phyloP scores from a whole-genome alignment of 2,113 vertebrate species.

The Platysternon megacephalum region DNA sequence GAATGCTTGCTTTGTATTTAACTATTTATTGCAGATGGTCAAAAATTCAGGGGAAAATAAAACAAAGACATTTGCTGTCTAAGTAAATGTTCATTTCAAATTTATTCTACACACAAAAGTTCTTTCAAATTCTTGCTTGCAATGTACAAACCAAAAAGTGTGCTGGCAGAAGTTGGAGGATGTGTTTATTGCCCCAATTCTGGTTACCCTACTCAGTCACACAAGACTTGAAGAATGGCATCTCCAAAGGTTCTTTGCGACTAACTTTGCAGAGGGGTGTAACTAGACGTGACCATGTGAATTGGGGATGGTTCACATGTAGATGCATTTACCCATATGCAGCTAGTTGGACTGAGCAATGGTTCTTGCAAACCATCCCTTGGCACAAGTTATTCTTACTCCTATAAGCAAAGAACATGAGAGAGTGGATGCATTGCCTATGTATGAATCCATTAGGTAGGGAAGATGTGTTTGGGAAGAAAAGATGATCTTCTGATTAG shows the following conservation, averaged over 20 bases:
- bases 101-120: background rate
- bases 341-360: background rate
- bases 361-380: background rate
- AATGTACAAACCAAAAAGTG: background rate
- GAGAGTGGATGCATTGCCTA: background rate
- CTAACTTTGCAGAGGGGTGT: background rate
- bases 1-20: background rate
- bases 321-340: background rate
- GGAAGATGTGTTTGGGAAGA: constrained; percentile 18
- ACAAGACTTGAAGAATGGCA: background rate
- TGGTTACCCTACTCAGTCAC: background rate
- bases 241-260: background rate
- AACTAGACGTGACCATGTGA: background rate
- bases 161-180: background rate
- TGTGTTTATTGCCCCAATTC: background rate
- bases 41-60: constrained; percentile 37
- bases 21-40: background rate
- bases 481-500: background rate
- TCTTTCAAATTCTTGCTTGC: background rate
- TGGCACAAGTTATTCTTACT: background rate
- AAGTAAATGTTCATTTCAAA: background rate
- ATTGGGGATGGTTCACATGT: background rate
- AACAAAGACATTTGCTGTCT: background rate
- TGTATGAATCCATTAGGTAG: background rate
- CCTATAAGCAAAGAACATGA: background rate